These are phyloP conservation scores for Antidorcas marsupialis DNA, from an alignment of 2,113 vertebrate species.

Conservation along the genomic window DNA sequence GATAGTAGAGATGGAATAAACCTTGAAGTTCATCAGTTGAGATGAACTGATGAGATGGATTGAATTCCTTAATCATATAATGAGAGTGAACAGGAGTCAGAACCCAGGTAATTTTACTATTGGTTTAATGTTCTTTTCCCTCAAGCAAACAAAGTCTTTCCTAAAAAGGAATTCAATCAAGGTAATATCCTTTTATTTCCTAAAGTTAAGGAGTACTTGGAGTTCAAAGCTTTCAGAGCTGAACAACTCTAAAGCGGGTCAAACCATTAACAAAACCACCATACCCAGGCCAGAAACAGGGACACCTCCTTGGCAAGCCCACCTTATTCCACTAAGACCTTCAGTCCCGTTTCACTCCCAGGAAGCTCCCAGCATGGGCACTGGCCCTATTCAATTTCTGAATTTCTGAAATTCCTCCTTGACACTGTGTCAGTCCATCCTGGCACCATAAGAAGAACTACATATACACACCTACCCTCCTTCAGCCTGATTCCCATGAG, in stretches of 20 bases:
- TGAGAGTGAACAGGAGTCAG: not conserved
- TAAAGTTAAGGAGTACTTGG: not conserved
- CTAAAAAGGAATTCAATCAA: not conserved
- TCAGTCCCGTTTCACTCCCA: not conserved
- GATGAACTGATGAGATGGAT: not conserved
- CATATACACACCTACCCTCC: not conserved
- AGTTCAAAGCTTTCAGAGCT: not conserved
- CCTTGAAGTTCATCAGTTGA: not conserved
- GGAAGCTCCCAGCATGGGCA: not conserved
- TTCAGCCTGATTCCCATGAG: not conserved
- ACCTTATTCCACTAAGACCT: not conserved
- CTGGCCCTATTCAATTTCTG: not conserved
- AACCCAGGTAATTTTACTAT: not conserved
- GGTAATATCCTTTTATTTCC: not conserved
- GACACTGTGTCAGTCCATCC: not conserved
- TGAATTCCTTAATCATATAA: not conserved
- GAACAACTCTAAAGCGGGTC: not conserved
- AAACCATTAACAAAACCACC: not conserved
- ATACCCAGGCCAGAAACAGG: not conserved
- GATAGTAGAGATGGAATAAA: not conserved
- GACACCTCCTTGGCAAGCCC: not conserved
- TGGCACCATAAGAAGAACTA: not conserved
- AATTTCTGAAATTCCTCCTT: not conserved
- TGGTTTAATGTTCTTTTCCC: not conserved
- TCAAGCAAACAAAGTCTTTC: not conserved